phyloP scores from a whole-genome alignment of 2,888 invertebrate species.

The Mythimna lalbum region DNA sequence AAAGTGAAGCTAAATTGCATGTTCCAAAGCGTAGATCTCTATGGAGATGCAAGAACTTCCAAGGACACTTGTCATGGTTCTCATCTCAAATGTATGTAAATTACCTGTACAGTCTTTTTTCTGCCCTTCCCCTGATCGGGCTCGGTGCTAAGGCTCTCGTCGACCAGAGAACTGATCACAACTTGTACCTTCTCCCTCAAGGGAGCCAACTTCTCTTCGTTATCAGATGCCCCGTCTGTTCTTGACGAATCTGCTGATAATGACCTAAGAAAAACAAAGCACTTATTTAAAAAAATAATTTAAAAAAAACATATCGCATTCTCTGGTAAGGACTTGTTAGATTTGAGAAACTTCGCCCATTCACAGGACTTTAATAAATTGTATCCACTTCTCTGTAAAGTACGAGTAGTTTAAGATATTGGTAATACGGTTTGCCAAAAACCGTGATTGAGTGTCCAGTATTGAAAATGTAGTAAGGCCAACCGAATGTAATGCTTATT shows the following conservation, averaged over 20 bases:
- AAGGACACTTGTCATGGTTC: no score
- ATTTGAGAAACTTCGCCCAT: conserved; percentile 1
- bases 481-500: no score
- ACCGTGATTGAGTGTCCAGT: neutral
- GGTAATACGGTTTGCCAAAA: conserved; percentile 24
- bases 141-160: conserved; percentile 92
- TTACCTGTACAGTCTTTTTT: conserved; percentile 93
- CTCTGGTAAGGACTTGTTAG: neutral
- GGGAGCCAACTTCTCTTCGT: conserved; percentile 91
- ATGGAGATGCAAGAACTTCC: no score
- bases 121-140: conserved; percentile 93
- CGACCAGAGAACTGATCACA: conserved; percentile 91
- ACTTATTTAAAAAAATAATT: neutral
- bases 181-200: conserved; percentile 91
- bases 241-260: conserved; percentile 87
- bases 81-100: neutral
- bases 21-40: no score
- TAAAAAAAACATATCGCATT: neutral
- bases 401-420: conserved; percentile 16
- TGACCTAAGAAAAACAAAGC: conserved; percentile 65
- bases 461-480: neutral
- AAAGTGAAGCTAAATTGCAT: no score
- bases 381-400: neutral
- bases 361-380: conserved; percentile 7
- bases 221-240: conserved; percentile 89